phyloP scores from a whole-genome alignment of 2,797 vertebrate species.

The Xerus rutilus region DNA sequence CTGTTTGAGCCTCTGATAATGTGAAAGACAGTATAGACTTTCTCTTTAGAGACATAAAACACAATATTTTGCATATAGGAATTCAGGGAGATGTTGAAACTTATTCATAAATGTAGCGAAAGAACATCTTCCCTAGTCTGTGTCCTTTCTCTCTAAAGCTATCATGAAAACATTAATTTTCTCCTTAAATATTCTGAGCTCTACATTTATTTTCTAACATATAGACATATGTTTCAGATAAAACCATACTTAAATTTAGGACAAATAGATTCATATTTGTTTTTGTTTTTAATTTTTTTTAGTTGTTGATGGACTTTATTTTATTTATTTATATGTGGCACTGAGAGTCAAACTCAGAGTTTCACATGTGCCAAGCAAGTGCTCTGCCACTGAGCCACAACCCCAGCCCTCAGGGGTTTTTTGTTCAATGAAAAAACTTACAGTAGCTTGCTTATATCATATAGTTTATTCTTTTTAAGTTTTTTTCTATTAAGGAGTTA shows the following conservation, averaged over 20 bases:
- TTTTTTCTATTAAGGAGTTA: slow-evolving; percentile 8
- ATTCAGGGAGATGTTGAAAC: neutral
- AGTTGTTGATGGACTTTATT: no score
- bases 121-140: neutral
- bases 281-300: no score
- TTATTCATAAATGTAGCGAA: neutral
- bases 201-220: slow-evolving; percentile 22
- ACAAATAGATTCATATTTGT: neutral
- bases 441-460: neutral
- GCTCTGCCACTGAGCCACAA: neutral
- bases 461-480: neutral
- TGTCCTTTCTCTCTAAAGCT: neutral
- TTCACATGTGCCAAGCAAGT: no score
- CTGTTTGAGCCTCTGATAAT: neutral
- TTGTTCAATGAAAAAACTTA: neutral
- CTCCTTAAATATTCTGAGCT: neutral
- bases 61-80: neutral
- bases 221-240: neutral
- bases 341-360: no score
- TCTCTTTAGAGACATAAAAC: neutral
- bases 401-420: no score
- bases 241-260: neutral
- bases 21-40: neutral
- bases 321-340: no score
- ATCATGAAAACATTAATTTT: neutral